Evolutionary conservation across 2,888 invertebrate genomes (phyloP).

Genomic region (Monopis laevigella): DNA sequence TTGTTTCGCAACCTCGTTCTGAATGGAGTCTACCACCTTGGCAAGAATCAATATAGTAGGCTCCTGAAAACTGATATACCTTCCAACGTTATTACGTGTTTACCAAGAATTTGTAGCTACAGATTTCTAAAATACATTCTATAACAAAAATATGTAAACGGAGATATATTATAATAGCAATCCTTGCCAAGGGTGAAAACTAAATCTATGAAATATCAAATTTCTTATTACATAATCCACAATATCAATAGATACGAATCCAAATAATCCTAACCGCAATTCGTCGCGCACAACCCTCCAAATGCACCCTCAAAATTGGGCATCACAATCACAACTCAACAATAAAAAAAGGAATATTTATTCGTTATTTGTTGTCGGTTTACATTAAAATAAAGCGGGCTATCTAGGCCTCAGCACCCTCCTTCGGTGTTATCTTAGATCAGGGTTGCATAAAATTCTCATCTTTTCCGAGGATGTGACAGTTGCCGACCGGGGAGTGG

Average conservation of each 20-base stretch:
- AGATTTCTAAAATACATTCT: neutral
- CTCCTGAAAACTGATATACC: too few relatives aligned
- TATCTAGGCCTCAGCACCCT: constrained; percentile 59
- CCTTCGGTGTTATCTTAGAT: constrained; percentile 54
- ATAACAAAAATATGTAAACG: neutral
- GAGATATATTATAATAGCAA: neutral
- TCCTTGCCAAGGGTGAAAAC: neutral
- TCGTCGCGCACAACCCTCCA: constrained; percentile 45
- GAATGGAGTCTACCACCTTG: too few relatives aligned
- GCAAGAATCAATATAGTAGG: too few relatives aligned
- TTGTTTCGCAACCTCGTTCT: too few relatives aligned
- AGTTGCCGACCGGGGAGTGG: constrained; percentile 34
- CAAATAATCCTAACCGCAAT: constrained; percentile 57
- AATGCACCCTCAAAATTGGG: constrained; percentile 51
- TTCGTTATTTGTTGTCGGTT: constrained; percentile 65
- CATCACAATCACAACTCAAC: constrained; percentile 42
- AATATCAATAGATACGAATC: constrained; percentile 10
- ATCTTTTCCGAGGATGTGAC: constrained; percentile 51
- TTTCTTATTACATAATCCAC: constrained; percentile 12
- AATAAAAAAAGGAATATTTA: constrained; percentile 49
- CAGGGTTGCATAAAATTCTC: constrained; percentile 60
- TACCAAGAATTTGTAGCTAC: neutral
- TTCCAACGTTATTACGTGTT: too few relatives aligned
- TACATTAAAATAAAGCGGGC: constrained; percentile 62
- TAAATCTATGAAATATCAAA: constrained; percentile 4